A percentile compares a stretch with the other conserved stretches of the same genome.
phyloP scores from a whole-genome alignment of 1,140 invertebrate genomes.

The Cotesia glomerata region DNA sequence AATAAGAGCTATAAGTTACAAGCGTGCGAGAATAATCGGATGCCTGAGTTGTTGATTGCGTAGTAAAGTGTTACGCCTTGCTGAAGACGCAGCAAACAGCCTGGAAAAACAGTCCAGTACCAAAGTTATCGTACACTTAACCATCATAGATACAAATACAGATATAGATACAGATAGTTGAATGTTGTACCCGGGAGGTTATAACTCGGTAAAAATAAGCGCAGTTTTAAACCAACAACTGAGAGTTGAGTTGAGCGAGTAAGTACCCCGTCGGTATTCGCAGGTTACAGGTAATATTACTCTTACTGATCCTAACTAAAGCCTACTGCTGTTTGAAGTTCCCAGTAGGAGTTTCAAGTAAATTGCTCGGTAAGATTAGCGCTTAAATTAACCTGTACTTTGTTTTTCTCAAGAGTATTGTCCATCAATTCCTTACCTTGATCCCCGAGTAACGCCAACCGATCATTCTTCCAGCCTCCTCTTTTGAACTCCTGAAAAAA shows the following conservation, averaged over 20 bases:
- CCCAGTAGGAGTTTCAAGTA: conserved; percentile 23
- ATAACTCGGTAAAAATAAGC: neutral
- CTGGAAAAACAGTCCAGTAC: conserved; percentile 10
- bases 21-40: conserved; percentile 1
- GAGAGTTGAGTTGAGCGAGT: neutral
- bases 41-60: neutral
- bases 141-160: neutral
- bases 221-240: neutral
- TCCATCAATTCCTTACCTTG: too few species aligned
- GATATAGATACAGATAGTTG: neutral
- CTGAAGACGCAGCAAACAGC: conserved; percentile 27
- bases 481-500: neutral
- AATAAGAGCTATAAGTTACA: neutral
- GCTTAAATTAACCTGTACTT: conserved; percentile 43
- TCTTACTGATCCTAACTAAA: too few species aligned
- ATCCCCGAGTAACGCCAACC: too few species aligned
- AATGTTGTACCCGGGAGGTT: neutral
- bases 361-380: conserved; percentile 47
- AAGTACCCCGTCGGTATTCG: too few species aligned
- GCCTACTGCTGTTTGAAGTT: conserved; percentile 15
- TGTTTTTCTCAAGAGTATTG: too few species aligned
- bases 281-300: too few species aligned
- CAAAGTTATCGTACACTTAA: neutral
- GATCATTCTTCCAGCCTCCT: too few species aligned
- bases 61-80: conserved; percentile 29